phyloP scores from a whole-genome alignment of 1,140 invertebrate species.

The Leptinotarsa undecemlineata region DNA sequence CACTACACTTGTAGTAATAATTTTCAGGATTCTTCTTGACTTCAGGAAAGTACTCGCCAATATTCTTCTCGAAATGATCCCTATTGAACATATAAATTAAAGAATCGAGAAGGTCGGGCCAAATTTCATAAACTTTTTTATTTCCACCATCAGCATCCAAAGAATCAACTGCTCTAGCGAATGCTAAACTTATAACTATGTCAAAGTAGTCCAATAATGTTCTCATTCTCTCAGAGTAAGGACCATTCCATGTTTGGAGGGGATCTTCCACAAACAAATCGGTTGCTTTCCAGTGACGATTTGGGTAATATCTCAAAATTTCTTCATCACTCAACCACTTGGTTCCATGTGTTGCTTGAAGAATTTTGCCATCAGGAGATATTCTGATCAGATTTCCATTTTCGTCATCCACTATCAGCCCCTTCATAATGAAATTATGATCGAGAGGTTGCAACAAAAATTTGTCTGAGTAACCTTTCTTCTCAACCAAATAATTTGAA shows the following conservation, averaged over 20 bases:
- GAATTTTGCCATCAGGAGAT: constrained; percentile 64
- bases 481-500: constrained; percentile 65
- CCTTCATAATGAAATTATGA: constrained; percentile 73
- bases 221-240: constrained; percentile 63
- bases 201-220: constrained; percentile 79
- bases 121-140: constrained; percentile 62
- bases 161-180: constrained; percentile 73
- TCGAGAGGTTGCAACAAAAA: constrained; percentile 61
- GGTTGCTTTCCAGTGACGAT: constrained; percentile 63
- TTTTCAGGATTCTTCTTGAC: constrained; percentile 66
- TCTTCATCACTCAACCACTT: constrained; percentile 61
- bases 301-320: constrained; percentile 65
- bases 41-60: constrained; percentile 66
- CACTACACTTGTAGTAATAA: constrained; percentile 67
- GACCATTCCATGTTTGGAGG: constrained; percentile 66
- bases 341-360: constrained; percentile 73
- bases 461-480: constrained; percentile 64
- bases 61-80: constrained; percentile 63
- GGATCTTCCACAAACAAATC: constrained; percentile 62
- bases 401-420: constrained; percentile 74
- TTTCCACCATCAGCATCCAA: constrained; percentile 59
- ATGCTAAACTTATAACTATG: constrained; percentile 67
- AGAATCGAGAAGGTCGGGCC: constrained; percentile 68
- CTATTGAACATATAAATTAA: constrained; percentile 66
- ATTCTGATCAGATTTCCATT: constrained; percentile 74